Base-by-base conservation (phyloP, 2,113 vertebrate genomes). In the Pseudorhombus dupliciocellatus region DNA sequence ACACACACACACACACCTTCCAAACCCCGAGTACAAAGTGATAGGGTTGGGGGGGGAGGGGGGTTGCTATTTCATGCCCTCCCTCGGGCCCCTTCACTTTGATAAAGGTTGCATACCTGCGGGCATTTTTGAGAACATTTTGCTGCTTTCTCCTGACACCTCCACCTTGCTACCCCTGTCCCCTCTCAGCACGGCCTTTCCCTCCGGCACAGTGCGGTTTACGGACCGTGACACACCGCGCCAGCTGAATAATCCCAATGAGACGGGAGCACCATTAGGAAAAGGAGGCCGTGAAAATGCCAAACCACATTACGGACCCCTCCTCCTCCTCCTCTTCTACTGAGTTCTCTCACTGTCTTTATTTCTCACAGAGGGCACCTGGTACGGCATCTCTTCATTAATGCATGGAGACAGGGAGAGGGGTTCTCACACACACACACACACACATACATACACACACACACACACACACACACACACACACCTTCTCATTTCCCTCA, bases 31-130 rank as follows among this genome's bases (percentile, higher is more conserved):
- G 56, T 24, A 9, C 52, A 42, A 53, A 66, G 62, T 12, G 18
- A 20, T 15, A 2, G 69, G 70, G 67, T 75, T 59, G 34, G 53
- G 50, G 67, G 9, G 58, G 54, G 56, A 51, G 9, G 51, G 68
- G 8, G 60, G 48, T 53, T 51, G 55, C 53, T 55, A 54, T 75
- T 81, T 77, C 70, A 56, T 34, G 44, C 24, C 1, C 70, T 76
- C 81, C 84, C 85, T 42, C 57, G 46, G 78, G 84, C 72, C 78
- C 51, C 52, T 79, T 88, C 79, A 69, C 71, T 83, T 81, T 88
- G 86, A 81, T 88, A 87, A 90, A 87, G 84, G 86, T 84, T 87
- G 71, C 84, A 69, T 61, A 80, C 84, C 82, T 79, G 57, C n/a
- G 57, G 80, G 78, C 77, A 72, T 87, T 83, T 76, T 73, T 30